Conservation (phyloP, 2,113 vertebrate genomes). For the Motacilla alba region DNA sequence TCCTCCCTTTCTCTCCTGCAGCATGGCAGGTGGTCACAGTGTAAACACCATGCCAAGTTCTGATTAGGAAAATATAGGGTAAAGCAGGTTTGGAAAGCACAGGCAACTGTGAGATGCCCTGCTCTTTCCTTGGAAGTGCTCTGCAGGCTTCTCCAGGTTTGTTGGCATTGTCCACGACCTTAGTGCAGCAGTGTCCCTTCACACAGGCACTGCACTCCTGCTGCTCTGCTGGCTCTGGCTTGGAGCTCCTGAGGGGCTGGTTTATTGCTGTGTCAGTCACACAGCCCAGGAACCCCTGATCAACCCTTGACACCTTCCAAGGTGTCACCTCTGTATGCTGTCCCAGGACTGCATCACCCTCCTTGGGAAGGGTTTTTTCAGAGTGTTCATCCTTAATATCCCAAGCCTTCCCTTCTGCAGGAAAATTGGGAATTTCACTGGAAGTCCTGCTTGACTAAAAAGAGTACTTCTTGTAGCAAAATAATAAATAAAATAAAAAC, state of each 20-base stretch:
- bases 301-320: not conserved
- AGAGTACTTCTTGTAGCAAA: not conserved
- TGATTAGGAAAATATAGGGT: not conserved
- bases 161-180: not conserved
- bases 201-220: not conserved
- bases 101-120: rapidly evolving
- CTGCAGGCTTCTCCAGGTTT: not conserved
- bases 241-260: not conserved
- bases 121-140: not conserved
- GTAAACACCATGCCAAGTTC: not conserved
- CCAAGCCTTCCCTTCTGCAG: not conserved
- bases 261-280: not conserved
- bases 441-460: not conserved
- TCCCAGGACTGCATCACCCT: not conserved
- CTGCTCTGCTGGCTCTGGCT: not conserved
- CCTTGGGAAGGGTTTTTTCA: not conserved
- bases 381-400: not conserved
- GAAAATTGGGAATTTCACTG: not conserved
- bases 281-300: rapidly evolving
- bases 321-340: rapidly evolving
- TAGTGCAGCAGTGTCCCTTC: not conserved
- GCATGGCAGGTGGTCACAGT: not conserved
- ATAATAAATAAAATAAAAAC: not conserved
- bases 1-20: not conserved
- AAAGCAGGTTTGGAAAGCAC: not conserved